phyloP scores from a whole-genome alignment of 2,888 invertebrate genomes.

The Mesorhabditis spiculigera region DNA sequence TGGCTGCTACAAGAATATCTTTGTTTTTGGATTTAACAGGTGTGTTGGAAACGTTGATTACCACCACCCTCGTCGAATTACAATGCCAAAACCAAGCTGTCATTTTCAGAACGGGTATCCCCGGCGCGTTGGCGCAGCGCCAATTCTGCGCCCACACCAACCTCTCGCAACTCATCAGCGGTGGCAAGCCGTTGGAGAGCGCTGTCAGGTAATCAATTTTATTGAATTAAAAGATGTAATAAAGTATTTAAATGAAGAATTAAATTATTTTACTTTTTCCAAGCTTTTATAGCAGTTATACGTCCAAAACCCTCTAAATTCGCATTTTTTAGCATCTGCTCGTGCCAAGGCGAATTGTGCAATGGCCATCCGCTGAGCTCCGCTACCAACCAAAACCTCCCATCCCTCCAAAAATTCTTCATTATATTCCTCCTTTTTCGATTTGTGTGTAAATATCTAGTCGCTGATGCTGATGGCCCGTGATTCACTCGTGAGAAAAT shows the following conservation, averaged over 20 bases:
- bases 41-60: constrained; percentile 7
- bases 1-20: constrained; percentile 44
- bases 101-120: constrained; percentile 15
- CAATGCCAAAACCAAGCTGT: not conserved
- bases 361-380: constrained; percentile 33
- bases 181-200: constrained; percentile 45
- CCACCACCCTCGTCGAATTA: not conserved
- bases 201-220: constrained; percentile 34
- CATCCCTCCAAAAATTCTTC: not conserved
- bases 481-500: too few relatives aligned
- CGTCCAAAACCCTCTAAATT: not conserved
- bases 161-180: constrained; percentile 37
- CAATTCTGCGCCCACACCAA: constrained; percentile 45
- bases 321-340: constrained; percentile 34
- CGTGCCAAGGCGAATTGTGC: constrained; percentile 45
- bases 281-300: constrained; percentile 5
- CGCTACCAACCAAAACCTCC: not conserved
- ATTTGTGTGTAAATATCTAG: not conserved
- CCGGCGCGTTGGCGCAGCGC: constrained; percentile 29
- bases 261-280: not conserved
- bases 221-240: not conserved
- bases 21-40: constrained; percentile 50
- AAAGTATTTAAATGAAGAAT: not conserved
- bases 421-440: not conserved
- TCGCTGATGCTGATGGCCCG: too few relatives aligned